Evolutionary conservation across 2,888 invertebrate genomes (phyloP), one percentile per base, ranked within the genome.

Genomic region (Octonoba sinensis): DNA sequence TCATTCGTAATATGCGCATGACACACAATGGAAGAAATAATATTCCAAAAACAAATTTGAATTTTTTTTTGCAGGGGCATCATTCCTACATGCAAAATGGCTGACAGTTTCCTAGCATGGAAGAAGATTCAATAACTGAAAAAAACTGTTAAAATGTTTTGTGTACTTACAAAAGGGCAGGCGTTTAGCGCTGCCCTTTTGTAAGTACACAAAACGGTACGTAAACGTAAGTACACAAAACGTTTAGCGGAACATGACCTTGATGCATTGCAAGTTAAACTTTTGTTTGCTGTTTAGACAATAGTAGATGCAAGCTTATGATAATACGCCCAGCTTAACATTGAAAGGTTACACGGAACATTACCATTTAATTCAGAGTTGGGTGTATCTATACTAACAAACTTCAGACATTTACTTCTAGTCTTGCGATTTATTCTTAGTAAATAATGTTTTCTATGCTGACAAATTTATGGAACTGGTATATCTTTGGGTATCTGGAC

Each of bases 181-280:
- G 24, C 54, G 44, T 44, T 64, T 51, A 64, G 18, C 56, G 51
- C n/a, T n/a, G n/a, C n/a, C n/a, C n/a, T n/a, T n/a, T n/a, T n/a
- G n/a, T n/a, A n/a, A n/a, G n/a, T n/a, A n/a, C n/a, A n/a, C n/a
- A n/a, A n/a, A n/a, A n/a, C n/a, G n/a, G n/a, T n/a, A n/a, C n/a
- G n/a, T n/a, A n/a, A n/a, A n/a, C n/a, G n/a, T n/a, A n/a, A n/a
- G n/a, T n/a, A n/a, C n/a, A n/a, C n/a, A n/a, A n/a, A n/a, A n/a
- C n/a, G n/a, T n/a, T n/a, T 51, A 64, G 18, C 56, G 51, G 64
- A 78, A 71, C 71, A 46, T 72, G 78, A 72, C 66, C 67, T 60
- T 27, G 24, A 22, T 15, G 18, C 46, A 27, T 44, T 20, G 36
- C 36, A 6, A 27, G 27, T 27, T 27, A 27, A 27, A 6, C 27